Evolutionary conservation across 2,888 invertebrate genomes (phyloP), one percentile per base, ranked within the genome.

Genomic region (Mythimna albipuncta): DNA sequence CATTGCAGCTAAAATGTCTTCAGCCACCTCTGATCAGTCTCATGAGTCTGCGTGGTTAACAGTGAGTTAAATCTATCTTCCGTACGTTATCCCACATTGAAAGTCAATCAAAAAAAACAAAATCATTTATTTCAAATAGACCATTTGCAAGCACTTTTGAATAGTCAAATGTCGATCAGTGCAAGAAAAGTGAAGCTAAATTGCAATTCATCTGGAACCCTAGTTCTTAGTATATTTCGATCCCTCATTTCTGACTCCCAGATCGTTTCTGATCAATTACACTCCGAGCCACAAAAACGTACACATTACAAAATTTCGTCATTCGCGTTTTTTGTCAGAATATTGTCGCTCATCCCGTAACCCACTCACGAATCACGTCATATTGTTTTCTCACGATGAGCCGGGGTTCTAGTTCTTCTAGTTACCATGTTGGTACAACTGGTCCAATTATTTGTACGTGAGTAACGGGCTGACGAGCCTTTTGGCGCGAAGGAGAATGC

Each of bases 321-420:
- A 62, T 61, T 38, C 38, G 1, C n/a, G 19, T 57, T 69, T 66
- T 66, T 79, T 64, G 59, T 59, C 26, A 13, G 9, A 55, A 58
- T 26, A 63, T 59, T 62, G 64, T 64, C 58, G 57, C 69, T 58
- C 69, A 74, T 69, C 50, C 57, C 57, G 57, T 63, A 62, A 69
- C 74, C 79, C 61, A 63, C 59, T 72, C 79, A 82, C 82, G 62
- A 50, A 70, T 57, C 64, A 63, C 52, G 75, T 75, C 68, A 54
- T 38, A 68, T 70, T 55, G 50, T 81, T 50, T 81, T 82, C 84
- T 82, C 81, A 82, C 81, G 81, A 69, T 57, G 62, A 38, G 26
- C 72, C 55, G 21, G 35, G 47, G 74, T 58, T 69, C 83, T 67
- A 50, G 75, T 68, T 74, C 67, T 75, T 63, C 67, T 75, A 75